Base-by-base conservation (phyloP, 2,797 vertebrate species). In the Lepilemur septentrionalis region DNA sequence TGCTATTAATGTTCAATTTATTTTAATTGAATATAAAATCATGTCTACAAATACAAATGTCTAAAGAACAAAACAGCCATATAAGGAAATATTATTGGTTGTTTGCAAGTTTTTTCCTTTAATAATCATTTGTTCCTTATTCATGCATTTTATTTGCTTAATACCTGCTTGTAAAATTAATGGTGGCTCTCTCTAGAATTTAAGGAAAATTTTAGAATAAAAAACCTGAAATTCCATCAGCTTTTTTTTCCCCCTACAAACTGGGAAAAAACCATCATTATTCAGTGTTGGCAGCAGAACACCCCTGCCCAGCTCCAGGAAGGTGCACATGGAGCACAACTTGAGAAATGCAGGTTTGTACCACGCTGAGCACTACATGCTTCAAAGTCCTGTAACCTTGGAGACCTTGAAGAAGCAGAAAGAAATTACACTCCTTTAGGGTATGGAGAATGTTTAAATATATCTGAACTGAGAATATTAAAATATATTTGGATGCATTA, bases 401-500 rank as follows among this genome's bases (percentile, higher is more conserved):
- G 72, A 93, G 84, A 88, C 50, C 72, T 90, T 35, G 83, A 70
- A 52, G 30, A 15, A 65, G 61, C 73, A 69, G 46, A 93, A 82
- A 91, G 70, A 96, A 96, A 96, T 0, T 84, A 38, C 41, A 85
- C 23, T 73, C 48, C 82, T 84, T 85, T 63, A 80, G 93, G 83
- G 35, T 81, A 95, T 18, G 9, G 72, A 81, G 95, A 89, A 52
- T 22, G 69, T 90, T 97, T 72, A 80, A 87, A 81, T 80, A 93
- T 52, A 96, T 67, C 88, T 75, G 50, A 76, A 81, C 73, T 46
- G 30, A 93, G 50, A 91, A 55, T 87, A 95, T 61, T 83, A 95
- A 97, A 96, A 94, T 92, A 95, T 32, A 94, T 82, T 73, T 96
- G 84, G 86, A 57, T 89, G 30, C 23, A 97, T 92, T 91, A 84